Base-by-base conservation (phyloP, 2,797 vertebrate species). In the Hipposideros larvatus region DNA sequence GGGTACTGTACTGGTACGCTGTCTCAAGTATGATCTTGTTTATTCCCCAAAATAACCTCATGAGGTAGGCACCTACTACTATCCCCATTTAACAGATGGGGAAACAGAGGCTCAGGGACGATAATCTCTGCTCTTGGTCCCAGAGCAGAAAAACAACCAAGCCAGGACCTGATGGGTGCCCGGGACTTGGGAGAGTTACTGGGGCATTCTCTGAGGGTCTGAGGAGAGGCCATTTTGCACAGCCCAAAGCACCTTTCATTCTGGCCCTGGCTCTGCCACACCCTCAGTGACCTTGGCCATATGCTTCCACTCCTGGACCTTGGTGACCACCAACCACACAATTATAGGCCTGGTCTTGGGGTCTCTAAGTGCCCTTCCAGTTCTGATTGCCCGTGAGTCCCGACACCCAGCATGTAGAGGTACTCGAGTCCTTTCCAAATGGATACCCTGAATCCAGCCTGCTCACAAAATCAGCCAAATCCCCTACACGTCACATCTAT, bases 401-500 rank as follows among this genome's bases (percentile, higher is more conserved):
- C 7, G 0, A 71, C 22, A 68, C 66, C 66, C 37, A 57, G 86
- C 46, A 65, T 14, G 11, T 43, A 13, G 16, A 15, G 37, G 57
- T 16, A 73, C 63, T 74, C 1, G 1, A 93, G 77, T n/a, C 37
- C 2, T 0, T 82, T 85, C 77, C 28, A 93, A 82, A 71, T 4
- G 73, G 89, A 90, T 74, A 51, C 28, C 21, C 48, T 15, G 41
- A 74, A 85, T 57, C 79, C 84, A 90, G 68, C 79, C 66, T 87
- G 79, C 89, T 93, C 75, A 43, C 70, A 78, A 59, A 91, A 87
- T 85, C 96, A 85, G 94, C 93, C 96, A 96, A 97, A 51, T 70
- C 80, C 79, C 80, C 87, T 85, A 61, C 66, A 41, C 13, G 59
- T 96, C 91, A 97, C 84, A 16, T 96, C 96, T 97, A 97, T 98